Base-by-base conservation (phyloP, 2,888 invertebrate genomes). In the Amblyjoppa fuscipennis region DNA sequence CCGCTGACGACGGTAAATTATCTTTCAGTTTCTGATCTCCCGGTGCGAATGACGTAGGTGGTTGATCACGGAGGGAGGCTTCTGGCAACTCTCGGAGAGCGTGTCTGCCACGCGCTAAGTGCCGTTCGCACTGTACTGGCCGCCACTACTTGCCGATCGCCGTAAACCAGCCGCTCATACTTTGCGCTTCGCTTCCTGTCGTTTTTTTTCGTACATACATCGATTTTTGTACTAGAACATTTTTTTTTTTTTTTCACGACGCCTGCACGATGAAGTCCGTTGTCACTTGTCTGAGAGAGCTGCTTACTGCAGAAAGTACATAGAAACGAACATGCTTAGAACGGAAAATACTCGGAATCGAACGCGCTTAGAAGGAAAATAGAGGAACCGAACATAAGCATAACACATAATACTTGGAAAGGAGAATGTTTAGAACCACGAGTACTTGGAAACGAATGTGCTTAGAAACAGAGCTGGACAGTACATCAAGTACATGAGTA, bases 1-100 rank as follows among this genome's bases (percentile, higher is more conserved):
- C 74, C 84, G 80, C 81, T 79, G 71, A 61, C 13, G 71, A 9
- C 77, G 77, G 85, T 88, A 84, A 90, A 90, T 88, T 88, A 89
- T 84, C 77, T 81, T 81, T 77, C 49, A 49, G 81, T 81, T 85
- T 68, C 53, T 83, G 69, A 66, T 45, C 59, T 73, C 61, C 53
- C 41, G 51, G n/a, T 69, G 75, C 68, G 78, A 59, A 41, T 87
- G 83, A 75, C 80, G 82, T 61, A 76, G 68, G 68, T 81, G 25
- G 34, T 51, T 53, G n/a, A 77, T 77, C 81, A 64, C 71, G 73
- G 51, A 61, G 59, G 56, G 51, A 73, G 25, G 45, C 41, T 66
- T 81, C 74, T 61, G 81, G 76, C 74, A 79, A 51, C 56, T 25
- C 56, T 25, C 56, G 7, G 38, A 70, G 61, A 49, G 59, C 70